A percentile compares a stretch with the other conserved stretches of the same genome.
These are phyloP conservation scores for Ophthalmolycus amberensis DNA, from an alignment of 2,113 vertebrate species.

Conservation along the genomic window DNA sequence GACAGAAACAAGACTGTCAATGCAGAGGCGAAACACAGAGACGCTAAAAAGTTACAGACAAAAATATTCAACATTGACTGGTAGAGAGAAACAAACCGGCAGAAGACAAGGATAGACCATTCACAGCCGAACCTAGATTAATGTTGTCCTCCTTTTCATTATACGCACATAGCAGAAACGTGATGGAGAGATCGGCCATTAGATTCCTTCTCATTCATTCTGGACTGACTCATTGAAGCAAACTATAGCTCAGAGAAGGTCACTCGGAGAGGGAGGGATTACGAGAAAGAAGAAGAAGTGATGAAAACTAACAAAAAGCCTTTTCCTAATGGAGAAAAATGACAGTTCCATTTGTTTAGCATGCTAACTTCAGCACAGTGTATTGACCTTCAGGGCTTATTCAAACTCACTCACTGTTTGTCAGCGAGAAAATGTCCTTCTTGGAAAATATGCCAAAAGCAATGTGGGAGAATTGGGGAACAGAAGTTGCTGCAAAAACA, in stretches of 20 bases:
- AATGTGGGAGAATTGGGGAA: background rate
- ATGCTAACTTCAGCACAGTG: constrained; percentile 17
- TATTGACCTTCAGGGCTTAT: constrained; percentile 33
- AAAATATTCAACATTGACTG: too few species aligned
- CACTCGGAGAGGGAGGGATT: background rate
- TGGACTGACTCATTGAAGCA: background rate
- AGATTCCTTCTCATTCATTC: background rate
- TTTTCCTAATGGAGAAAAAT: constrained; percentile 9
- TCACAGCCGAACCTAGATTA: background rate
- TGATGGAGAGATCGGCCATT: background rate
- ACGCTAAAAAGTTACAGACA: too few species aligned
- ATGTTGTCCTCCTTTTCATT: background rate
- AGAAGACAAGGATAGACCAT: background rate
- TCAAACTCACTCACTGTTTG: constrained; percentile 16
- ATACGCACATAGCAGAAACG: background rate
- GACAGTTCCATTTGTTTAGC: constrained; percentile 7
- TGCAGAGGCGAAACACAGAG: too few species aligned
- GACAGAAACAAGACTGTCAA: too few species aligned
- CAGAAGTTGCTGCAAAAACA: background rate
- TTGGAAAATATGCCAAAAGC: constrained; percentile 1
- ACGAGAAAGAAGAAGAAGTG: background rate
- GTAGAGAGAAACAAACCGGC: too few species aligned
- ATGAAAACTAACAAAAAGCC: constrained; percentile 25
- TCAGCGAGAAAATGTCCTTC: background rate
- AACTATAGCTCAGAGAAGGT: constrained; percentile 27